Evolutionary conservation across 30 jellyfish, hydroid and myxozoan species (phyloP), one percentile per base, ranked within the genome.

Genomic region (Clytia hemisphaerica): DNA sequence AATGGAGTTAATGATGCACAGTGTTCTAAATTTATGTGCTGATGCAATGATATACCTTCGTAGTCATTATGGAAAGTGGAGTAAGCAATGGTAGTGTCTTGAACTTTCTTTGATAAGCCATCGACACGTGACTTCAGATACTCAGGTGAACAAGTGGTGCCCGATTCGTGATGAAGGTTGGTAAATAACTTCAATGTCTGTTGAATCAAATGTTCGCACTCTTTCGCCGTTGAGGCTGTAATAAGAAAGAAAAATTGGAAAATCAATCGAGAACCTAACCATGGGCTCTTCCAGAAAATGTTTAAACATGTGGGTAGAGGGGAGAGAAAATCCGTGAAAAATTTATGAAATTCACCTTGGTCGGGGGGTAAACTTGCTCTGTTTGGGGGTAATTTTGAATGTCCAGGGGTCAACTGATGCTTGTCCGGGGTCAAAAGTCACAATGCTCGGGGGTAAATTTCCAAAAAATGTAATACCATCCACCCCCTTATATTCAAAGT

Each of bases 141-240:
- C 38, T 75, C 98, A 19, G 95, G 94, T 16, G 95, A 74, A 61
- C 99, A 91, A 0, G 99, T 91, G 14, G 99, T 80, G 21, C 99
- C 99, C 45, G 93, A 64, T 37, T 88, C 78, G 66, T 82, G 95
- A 2, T 51, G 67, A 12, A 79, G 94, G 33, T 91, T 76, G 16
- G 65, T 67, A 72, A 91, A 91, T 48, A 83, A 81, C 44, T 38
- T 61, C 37, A 91, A 50, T 3, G 99, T 91, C 10, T 91, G 95
- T 64, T 47, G 77, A 42, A 91, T 74, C 28, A 91, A 74, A 3
- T 50, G 38, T 58, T 91, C 85, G 71, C 99, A 82, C 60, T 91
- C 96, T 28, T 75, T 83, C 14, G 82, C 99, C 2, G 97, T 87
- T 50, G 93, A 61, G 33, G 83, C 94, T 74, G 42, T 15, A 82